Evolutionary conservation across 1,140 invertebrate genomes (phyloP).

Genomic region (Drosophila hydei): DNA sequence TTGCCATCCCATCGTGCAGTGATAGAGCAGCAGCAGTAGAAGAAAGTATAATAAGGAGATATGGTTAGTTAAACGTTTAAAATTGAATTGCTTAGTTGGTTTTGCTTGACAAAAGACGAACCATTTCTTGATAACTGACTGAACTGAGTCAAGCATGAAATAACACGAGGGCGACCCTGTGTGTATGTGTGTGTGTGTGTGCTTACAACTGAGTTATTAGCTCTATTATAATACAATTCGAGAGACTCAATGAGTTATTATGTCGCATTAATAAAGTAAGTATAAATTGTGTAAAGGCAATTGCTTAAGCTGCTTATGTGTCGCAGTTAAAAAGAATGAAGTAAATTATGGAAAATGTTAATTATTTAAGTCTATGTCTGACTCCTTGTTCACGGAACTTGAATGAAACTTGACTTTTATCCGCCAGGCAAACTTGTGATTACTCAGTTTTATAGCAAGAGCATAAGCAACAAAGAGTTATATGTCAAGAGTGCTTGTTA

Average conservation of each 20-base stretch:
- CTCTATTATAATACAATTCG: neutral
- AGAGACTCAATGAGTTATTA: neutral
- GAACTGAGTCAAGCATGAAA: slow-evolving; percentile 20
- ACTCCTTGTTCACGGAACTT: too few species aligned
- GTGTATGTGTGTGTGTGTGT: slow-evolving; percentile 33
- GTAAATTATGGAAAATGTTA: neutral
- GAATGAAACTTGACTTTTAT: too few species aligned
- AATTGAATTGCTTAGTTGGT: slow-evolving; percentile 66
- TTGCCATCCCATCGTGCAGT: slow-evolving; percentile 12
- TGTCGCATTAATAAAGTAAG: neutral
- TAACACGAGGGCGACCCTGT: neutral
- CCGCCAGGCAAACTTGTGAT: neutral
- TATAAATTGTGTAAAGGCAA: slow-evolving; percentile 2
- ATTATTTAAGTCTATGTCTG: neutral
- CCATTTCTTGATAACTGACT: slow-evolving; percentile 19
- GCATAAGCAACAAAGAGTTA: neutral
- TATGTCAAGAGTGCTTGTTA: too few species aligned
- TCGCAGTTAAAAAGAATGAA: neutral
- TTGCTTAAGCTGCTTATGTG: neutral
- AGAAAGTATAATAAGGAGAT: slow-evolving; percentile 73
- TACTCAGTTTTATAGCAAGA: slow-evolving; percentile 21
- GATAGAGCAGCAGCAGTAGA: slow-evolving; percentile 32
- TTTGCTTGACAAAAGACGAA: slow-evolving; percentile 35
- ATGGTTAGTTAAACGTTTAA: slow-evolving; percentile 82
- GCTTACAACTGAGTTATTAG: neutral